Conservation (phyloP, 2,888 invertebrate genomes). For the Pachliopta kotzebuea region DNA sequence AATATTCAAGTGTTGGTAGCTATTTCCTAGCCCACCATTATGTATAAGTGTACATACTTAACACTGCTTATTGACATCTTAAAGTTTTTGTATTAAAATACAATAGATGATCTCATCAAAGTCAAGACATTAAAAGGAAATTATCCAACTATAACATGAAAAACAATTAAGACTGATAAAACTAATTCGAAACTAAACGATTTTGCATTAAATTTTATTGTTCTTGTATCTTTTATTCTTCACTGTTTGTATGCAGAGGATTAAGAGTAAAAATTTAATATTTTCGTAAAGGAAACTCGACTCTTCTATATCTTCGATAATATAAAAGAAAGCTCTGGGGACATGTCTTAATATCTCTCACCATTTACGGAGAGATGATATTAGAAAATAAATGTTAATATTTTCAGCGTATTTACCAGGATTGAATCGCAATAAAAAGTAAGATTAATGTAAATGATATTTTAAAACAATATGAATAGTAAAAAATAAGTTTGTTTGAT, state of each 20-base stretch:
- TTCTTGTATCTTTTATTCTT: neutral
- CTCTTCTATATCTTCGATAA: neutral
- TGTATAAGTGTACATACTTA: too few species aligned
- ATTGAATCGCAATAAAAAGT: too few species aligned
- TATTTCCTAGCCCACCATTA: neutral
- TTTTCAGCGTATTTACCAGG: too few species aligned
- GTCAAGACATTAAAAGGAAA: slow-evolving; percentile 9
- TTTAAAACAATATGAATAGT: too few species aligned
- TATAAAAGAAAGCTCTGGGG: too few species aligned
- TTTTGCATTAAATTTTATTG: neutral
- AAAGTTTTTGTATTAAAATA: too few species aligned
- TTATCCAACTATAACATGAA: neutral
- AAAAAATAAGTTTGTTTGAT: neutral
- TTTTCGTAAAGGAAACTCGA: neutral
- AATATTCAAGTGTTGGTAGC: neutral
- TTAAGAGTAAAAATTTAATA: neutral
- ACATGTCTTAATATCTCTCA: too few species aligned
- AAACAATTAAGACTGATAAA: neutral
- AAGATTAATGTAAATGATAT: too few species aligned
- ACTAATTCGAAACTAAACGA: neutral
- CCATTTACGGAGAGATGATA: too few species aligned
- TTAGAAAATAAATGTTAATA: too few species aligned
- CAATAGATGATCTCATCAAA: neutral
- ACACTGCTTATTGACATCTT: too few species aligned
- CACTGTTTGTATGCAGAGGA: neutral